Percentiles rank a stretch among this genome's conserved stretches.
phyloP scores from a whole-genome alignment of 2,113 vertebrate genomes.

The Epinephelus fuscoguttatus region DNA sequence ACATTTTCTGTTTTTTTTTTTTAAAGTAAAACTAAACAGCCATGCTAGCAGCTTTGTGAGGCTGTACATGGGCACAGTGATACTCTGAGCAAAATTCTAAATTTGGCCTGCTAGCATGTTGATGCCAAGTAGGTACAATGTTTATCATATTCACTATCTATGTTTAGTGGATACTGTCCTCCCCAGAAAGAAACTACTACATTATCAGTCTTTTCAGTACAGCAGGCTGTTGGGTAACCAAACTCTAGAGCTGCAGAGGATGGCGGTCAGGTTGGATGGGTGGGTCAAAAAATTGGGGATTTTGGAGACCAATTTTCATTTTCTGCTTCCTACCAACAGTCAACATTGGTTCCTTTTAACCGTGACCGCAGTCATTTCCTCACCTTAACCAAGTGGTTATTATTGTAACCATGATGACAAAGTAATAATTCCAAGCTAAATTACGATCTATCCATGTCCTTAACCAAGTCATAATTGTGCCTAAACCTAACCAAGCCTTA shows the following conservation, averaged over 20 bases:
- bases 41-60: neutral
- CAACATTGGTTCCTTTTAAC: no score
- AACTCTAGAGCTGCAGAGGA: no score
- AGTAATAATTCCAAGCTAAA: no score
- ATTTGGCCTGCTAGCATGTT: no score
- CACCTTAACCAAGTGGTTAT: neutral
- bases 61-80: no score
- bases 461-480: neutral
- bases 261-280: no score
- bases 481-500: neutral
- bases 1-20: neutral
- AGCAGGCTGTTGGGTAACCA: no score
- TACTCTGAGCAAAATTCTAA: no score
- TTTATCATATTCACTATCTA: neutral
- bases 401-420: neutral
- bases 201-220: no score
- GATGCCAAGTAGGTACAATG: constrained; percentile 1
- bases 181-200: neutral
- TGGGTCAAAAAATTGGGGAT: neutral
- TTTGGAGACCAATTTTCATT: neutral
- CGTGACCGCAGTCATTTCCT: neutral
- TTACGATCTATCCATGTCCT: neutral
- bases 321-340: no score
- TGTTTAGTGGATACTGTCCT: neutral
- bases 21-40: neutral